Evolutionary conservation across 2,797 vertebrate genomes (phyloP), one percentile per base, ranked within the genome.

Genomic region (Ataeniobius toweri): DNA sequence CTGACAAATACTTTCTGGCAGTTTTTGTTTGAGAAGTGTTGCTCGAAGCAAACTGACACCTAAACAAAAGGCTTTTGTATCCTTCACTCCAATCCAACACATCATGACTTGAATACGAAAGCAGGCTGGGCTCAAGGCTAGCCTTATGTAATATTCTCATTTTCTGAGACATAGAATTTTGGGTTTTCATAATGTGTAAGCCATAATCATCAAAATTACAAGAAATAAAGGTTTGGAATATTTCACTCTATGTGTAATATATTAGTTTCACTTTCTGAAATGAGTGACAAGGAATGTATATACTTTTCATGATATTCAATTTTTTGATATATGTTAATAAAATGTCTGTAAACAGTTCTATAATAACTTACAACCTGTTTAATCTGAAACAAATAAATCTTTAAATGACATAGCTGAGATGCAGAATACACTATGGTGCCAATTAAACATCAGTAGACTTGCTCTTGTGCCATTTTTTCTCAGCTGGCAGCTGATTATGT

Each of bases 101-200:
- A 96, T 82, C 95, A 96, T 85, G 97, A 99, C 93, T 92, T 99
- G 92, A 98, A 99, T 0, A 97, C 98, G 89, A 96, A 95, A 89
- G 96, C 95, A 86, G 98, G 98, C 81, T 99, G 98, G 98, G 94
- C 95, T 18, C 97, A 97, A 83, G 98, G 98, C 81, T 99, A 95
- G 36, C 36, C 36, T 36, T 36, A 36, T 36, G 36, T 36, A 36
- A 36, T 36, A 36, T 36, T 36, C 36, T 36, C 36, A 36, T 36
- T 36, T 36, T 36, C 36, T 36, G 36, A 36, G 36, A 36, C 36
- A 36, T 36, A 4, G 36, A 36, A 36, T 36, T 36, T 36, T 36
- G 3, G 36, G 36, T 36, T 36, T 36, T 36, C 36, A 36, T 36
- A 3, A 36, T 36, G 3, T 36, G 3, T 36, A 36, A 36, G 36